phyloP scores from a whole-genome alignment of 2,113 vertebrate genomes.

The Rhineura floridana region DNA sequence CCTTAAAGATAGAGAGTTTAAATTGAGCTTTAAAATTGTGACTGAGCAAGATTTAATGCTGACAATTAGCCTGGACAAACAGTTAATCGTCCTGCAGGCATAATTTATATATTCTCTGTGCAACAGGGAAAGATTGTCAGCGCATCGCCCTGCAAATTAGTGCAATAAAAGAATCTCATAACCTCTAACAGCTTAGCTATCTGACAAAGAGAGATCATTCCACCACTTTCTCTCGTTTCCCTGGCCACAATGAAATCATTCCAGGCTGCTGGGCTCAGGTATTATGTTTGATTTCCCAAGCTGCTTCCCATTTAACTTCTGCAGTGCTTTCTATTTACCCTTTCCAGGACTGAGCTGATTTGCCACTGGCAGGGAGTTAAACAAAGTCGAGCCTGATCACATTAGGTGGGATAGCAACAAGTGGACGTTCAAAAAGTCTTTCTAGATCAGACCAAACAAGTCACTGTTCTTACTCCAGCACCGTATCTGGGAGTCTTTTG shows the following conservation, averaged over 20 bases:
- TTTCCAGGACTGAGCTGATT: not conserved
- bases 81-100: slow-evolving; percentile 70
- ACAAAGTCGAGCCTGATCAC: not conserved
- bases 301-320: not conserved
- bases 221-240: slow-evolving; percentile 60
- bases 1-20: slow-evolving; percentile 76
- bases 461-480: not conserved
- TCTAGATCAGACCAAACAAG: not conserved
- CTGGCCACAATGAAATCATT: slow-evolving; percentile 57
- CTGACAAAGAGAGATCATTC: slow-evolving; percentile 72
- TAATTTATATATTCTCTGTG: slow-evolving; percentile 71
- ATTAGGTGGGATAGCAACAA: not conserved
- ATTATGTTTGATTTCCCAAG: slow-evolving; percentile 25
- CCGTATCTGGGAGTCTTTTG: not conserved
- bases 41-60: slow-evolving; percentile 74
- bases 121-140: slow-evolving; percentile 60
- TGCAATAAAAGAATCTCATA: slow-evolving; percentile 63
- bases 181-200: slow-evolving; percentile 58
- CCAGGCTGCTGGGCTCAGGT: slow-evolving; percentile 41
- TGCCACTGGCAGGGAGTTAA: not conserved
- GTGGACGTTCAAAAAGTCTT: not conserved
- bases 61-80: slow-evolving; percentile 77
- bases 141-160: slow-evolving; percentile 57
- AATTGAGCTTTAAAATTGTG: slow-evolving; percentile 78
- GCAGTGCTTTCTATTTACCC: not conserved